Evolutionary conservation across 2,888 invertebrate species (phyloP).

Genomic region (Protonemura montana): DNA sequence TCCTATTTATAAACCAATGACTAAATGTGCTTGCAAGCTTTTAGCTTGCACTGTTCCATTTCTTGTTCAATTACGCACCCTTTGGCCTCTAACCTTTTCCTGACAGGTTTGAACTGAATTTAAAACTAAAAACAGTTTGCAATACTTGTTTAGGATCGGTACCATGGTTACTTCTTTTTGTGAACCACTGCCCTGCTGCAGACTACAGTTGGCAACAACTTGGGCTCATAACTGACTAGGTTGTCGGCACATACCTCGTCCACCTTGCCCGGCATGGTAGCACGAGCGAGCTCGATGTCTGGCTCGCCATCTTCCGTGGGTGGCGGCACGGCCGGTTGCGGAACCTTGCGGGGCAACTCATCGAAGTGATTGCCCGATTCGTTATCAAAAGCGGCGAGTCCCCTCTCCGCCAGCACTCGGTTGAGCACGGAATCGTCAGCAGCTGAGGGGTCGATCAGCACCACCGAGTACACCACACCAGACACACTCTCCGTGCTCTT

Average conservation of each 20-base stretch:
- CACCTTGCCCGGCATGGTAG: background rate
- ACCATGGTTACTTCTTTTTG: no score
- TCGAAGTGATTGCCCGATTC: slow-evolving; percentile 46
- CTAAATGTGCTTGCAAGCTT: no score
- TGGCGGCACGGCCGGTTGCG: background rate
- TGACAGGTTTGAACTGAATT: no score
- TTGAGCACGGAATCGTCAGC: slow-evolving; percentile 62
- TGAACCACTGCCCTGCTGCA: no score
- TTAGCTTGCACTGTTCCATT: no score
- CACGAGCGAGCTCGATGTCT: background rate
- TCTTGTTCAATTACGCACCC: no score
- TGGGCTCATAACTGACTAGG: no score
- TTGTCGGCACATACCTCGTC: background rate
- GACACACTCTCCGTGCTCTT: slow-evolving; percentile 54
- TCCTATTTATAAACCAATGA: no score
- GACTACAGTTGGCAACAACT: no score
- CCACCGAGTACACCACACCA: slow-evolving; percentile 63
- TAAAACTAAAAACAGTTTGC: no score
- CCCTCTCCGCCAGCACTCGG: slow-evolving; percentile 61
- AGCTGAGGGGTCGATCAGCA: slow-evolving; percentile 61
- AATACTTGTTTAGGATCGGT: no score
- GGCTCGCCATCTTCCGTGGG: background rate
- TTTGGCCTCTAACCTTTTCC: no score
- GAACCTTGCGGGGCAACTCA: background rate
- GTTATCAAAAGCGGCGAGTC: slow-evolving; percentile 58